Base-by-base conservation (phyloP, 1,140 invertebrate species). In the Ectropis grisescens region DNA sequence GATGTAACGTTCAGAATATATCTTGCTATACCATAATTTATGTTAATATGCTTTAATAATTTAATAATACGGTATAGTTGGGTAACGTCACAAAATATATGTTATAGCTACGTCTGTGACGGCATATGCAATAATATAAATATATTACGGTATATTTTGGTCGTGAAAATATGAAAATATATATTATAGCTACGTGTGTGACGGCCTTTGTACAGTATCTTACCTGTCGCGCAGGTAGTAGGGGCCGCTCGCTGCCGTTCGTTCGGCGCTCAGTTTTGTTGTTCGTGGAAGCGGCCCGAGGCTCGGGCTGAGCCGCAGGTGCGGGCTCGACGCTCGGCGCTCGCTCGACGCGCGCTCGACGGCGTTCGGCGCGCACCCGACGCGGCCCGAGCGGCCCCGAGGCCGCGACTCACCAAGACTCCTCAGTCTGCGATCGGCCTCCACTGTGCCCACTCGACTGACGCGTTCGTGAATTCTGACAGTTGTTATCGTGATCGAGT, bases 401-500 rank as follows among this genome's bases (percentile, higher is more conserved):
- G 55, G 41, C 29, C 43, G 34, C 49, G 38, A 47, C 43, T 33
- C 33, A 52, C 41, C n/a, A n/a, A n/a, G n/a, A n/a, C n/a, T 47
- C 55, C 11, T 56, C 59, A 78, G 75, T 81, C 69, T 62, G 61
- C 69, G 66, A 59, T 67, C 71, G 72, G 65, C 69, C 56, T 45
- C 71, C 60, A 58, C 43, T 48, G 53, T 48, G 54, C 37, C 23
- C 43, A 58, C 38, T 54, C 67, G 59, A 40, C 45, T 59, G 75
- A 71, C 71, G 68, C 56, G 64, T 65, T 60, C 70, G 68, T 71
- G 68, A 68, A 64, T 60, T 75, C 62, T 81, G 71, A 81, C 76
- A 81, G 76, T 75, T 80, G 69, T 75, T 78, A 67, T 72, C 76
- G 76, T 81, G 66, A 61, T 75, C 72, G 62, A 72, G 72, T 74